These are phyloP conservation scores for Rhinolophus sinicus DNA, from an alignment of 2,113 vertebrate species.

Conservation along the genomic window DNA sequence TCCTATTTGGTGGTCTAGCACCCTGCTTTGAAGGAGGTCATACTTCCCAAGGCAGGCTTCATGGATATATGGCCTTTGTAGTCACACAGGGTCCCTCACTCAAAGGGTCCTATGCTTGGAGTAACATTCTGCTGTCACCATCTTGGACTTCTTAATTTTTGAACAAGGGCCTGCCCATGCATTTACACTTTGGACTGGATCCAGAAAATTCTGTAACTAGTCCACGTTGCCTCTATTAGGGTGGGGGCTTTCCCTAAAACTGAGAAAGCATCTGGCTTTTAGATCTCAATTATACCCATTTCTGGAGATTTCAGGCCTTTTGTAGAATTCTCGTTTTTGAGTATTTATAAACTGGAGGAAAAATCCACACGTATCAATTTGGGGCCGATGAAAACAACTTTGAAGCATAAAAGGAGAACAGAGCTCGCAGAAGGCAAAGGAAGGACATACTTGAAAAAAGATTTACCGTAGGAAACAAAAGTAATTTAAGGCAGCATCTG, in stretches of 20 bases:
- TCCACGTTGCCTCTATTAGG: not conserved
- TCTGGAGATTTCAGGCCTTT: not conserved
- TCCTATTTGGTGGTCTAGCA: not conserved
- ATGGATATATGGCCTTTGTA: not conserved
- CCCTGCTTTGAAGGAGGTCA: not conserved
- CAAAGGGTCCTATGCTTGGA: not conserved
- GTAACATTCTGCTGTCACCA: not conserved
- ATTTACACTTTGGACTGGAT: not conserved
- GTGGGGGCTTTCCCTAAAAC: not conserved
- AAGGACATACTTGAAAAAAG: slow-evolving; percentile 60
- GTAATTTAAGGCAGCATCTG: slow-evolving; percentile 70
- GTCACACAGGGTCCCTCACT: not conserved
- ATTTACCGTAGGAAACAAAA: slow-evolving; percentile 72
- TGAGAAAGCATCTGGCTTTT: not conserved
- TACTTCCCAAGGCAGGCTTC: not conserved
- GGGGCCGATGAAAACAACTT: slow-evolving; percentile 37
- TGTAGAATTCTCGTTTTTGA: slow-evolving; percentile 52
- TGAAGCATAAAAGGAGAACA: slow-evolving; percentile 30
- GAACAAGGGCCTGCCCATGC: not conserved
- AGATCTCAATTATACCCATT: not conserved
- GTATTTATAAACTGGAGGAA: slow-evolving; percentile 10
- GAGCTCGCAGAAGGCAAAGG: slow-evolving; percentile 45
- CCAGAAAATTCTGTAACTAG: not conserved
- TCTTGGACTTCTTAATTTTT: not conserved
- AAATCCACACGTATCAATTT: not conserved